Base-by-base conservation (phyloP, 2,888 invertebrate species). In the Cryptus viduatorius region DNA sequence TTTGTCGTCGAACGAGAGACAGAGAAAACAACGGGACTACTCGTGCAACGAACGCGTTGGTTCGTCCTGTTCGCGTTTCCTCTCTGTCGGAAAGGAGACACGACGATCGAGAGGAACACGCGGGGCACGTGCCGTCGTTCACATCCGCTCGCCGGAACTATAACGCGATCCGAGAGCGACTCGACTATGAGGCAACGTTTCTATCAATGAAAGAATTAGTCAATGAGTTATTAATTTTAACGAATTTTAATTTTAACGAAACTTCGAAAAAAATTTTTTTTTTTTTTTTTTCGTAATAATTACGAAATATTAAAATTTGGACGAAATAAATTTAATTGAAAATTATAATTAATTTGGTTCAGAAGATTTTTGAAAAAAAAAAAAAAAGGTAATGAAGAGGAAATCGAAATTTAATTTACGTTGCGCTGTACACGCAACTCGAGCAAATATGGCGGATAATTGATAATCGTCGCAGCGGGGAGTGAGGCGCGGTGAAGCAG, bases 111-210 rank as follows among this genome's bases (percentile, higher is more conserved):
- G 67, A 50, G 67, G 44, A 72, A 71, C 56, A 37, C 8, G 46
- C 73, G 50, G 67, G 81, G 81, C 84, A 84, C 84, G 84, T 84
- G 84, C 84, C 77, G 50, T 59, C 7, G 73, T 78, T 78, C 84
- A 84, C 80, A 77, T 81, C 81, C 84, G 81, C 53, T 24, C 3
- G 29, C 78, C 61, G 79, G 78, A 75, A 73, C 81, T 77, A 24
- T 53, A 65, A 10, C 19, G 46, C 73, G 73, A 80, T 80, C 80
- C 14, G 59, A 31, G 42, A 79, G 50, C 48, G 56, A 78, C 53
- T 29, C n/a, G 12, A 4, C 61, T n/a, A 12, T 7, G 16, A 37
- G 1, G 4, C 56, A 14, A 19, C 16, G n/a, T 59, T 42, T 69
- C 68, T 29, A 42, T 64, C 42, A 78, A 78, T 69, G 61, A 69